These are phyloP conservation scores for Chloroceryle aenea DNA, from an alignment of 2,113 vertebrate species.

Conservation along the genomic window DNA sequence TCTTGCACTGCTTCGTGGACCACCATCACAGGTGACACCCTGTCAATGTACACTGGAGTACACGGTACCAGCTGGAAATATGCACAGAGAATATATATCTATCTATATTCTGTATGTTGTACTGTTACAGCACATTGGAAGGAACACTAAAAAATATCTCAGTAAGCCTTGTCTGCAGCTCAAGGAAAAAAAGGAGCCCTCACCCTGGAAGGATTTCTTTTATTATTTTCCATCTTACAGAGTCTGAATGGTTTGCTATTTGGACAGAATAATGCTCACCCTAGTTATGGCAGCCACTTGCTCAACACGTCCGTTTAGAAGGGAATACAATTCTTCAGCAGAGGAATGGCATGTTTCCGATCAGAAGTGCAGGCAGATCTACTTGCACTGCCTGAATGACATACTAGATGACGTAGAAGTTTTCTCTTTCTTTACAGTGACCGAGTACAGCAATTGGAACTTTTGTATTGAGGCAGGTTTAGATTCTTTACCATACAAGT, in stretches of 20 bases:
- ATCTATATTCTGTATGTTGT: background rate
- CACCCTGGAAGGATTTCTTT: background rate
- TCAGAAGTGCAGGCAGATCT: too few relatives aligned
- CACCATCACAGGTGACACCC: background rate
- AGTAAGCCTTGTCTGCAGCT: background rate
- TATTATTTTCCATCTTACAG: background rate
- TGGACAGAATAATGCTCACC: background rate
- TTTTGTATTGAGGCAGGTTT: background rate
- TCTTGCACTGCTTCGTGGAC: background rate
- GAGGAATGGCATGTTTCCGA: background rate
- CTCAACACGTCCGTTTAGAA: background rate
- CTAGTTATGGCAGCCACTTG: background rate
- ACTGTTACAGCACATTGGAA: background rate
- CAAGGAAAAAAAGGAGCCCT: background rate
- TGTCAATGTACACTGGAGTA: background rate
- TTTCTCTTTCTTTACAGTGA: background rate
- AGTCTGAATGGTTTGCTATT: background rate
- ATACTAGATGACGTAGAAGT: background rate
- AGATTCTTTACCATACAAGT: background rate
- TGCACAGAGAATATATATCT: background rate
- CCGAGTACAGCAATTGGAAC: rapidly evolving
- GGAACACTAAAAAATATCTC: background rate
- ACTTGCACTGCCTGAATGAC: background rate
- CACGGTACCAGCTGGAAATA: background rate
- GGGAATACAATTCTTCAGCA: background rate